Evolutionary conservation across 2,797 vertebrate species (phyloP).

Genomic region (Mus caroli): DNA sequence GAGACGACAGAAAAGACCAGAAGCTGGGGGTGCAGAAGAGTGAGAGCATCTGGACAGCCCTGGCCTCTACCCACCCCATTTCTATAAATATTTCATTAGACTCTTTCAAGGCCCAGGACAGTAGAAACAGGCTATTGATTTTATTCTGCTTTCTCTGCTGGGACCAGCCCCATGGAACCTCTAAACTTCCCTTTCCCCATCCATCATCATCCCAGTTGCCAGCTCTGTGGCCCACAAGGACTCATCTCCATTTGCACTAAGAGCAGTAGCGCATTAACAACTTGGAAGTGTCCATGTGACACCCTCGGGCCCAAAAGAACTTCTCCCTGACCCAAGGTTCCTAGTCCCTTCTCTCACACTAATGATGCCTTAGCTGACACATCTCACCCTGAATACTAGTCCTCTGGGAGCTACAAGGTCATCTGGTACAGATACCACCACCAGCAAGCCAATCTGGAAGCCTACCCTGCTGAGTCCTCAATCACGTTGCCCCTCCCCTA

Average conservation of each 20-base stretch:
- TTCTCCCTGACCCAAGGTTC: neutral
- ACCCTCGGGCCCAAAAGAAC: neutral
- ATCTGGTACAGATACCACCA: neutral
- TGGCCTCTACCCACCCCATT: neutral
- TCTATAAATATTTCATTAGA: constrained; percentile 54
- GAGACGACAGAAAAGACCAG: neutral
- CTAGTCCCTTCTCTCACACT: neutral
- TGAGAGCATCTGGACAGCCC: neutral
- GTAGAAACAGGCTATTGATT: constrained; percentile 51
- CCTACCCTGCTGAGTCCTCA: neutral
- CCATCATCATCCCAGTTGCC: neutral
- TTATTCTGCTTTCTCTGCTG: neutral
- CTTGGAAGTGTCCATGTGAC: neutral
- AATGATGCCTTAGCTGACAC: no score
- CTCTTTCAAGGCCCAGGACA: neutral
- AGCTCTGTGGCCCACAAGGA: neutral
- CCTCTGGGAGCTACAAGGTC: neutral
- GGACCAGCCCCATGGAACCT: neutral
- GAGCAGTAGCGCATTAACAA: neutral
- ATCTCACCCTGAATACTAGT: neutral
- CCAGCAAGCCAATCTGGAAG: no score
- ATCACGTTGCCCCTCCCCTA: neutral
- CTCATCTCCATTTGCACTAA: neutral
- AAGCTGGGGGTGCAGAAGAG: neutral
- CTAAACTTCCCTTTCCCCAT: neutral